Evolutionary conservation across 2,113 vertebrate species (phyloP), one percentile per base, ranked within the genome.

Genomic region (Vulpes ferrilata): DNA sequence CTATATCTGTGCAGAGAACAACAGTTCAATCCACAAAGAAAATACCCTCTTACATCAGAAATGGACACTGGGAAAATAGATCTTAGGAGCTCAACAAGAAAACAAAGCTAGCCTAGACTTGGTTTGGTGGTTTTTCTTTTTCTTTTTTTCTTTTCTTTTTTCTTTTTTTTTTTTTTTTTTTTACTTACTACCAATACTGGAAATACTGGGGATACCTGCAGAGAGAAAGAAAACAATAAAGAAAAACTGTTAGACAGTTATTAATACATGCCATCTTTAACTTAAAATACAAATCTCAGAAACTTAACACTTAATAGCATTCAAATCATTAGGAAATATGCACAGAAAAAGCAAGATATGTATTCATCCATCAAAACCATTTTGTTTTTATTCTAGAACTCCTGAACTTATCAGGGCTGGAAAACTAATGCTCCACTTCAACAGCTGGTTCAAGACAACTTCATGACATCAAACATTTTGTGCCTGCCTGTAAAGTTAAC

Each of bases 111-210:
- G 97, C 98, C 98, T 99, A 98, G 90, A 89, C 97, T 95, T 97
- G 95, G 90, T 98, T 98, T 92, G 92, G 64, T 81, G 84, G 95
- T 82, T 64, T 78, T 51, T 27, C 43, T 43, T 7, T 43, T 43
- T 43, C 43, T 43, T 79, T 32, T 62, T 59, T 1, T 59, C 19
- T 59, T 59, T 59, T 59, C 5, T 79, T 22, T 43, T 48, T 43
- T 27, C 7, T 16, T 79, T 16, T 48, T 87, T 55, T 80, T 79
- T 64, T 60, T 85, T 65, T 25, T 78, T 98, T 97, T 97, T 99
- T 99, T 99, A 99, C 99, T 99, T 99, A 99, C 99, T 99, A 99
- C 99, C 99, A 97, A 99, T 99, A 99, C 99, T 99, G 99, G 99
- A 99, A 99, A 99, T 99, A 99, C 99, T 99, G 98, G 99, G 99